Evolutionary conservation across 37 sponge, comb jelly and placozoan species (phyloP), one percentile per base, ranked within the genome.

Genomic region (Spongilla lacustris): DNA sequence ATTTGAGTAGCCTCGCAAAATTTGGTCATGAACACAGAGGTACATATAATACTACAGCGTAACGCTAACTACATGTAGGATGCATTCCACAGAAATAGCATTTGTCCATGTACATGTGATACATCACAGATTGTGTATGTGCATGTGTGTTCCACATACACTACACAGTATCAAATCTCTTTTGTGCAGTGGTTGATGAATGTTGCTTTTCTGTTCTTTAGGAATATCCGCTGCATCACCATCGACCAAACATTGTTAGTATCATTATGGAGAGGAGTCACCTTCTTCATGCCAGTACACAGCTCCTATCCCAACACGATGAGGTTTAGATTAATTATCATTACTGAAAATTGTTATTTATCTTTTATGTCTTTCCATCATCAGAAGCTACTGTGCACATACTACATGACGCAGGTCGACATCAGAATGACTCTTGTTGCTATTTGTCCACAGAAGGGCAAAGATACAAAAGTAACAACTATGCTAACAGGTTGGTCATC

Each of bases 211-310:
- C 19, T 81, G 19, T 0, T 68, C 0, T 50, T 0, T 46, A 91
- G 91, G 91, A 86, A 10, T 91, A 77, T 72, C 82, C 81, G 11
- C 49, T 91, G 37, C 66, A 82, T 35, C 83, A 78, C 66, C 91
- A 91, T 48, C 78, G 83, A 30, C 74, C 91, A 17, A 91, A 91
- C 83, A 86, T 91, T 49, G 79, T 91, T 35, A 86, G 87, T 49
- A 83, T 86, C n/a, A 82, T 91, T 0, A 91, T 91, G 78, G 71
- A 32, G n/a, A 81, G 36, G 67, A 27, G 66, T 41, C 67, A 36
- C 10, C 74, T 58, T 13, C 67, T 89, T 23, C 35, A 48, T 28
- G 74, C 74, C 27, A 78, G 67, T 38, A 11, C 74, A 22, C 78
- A 84, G 36, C 68, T 36, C 31, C 67, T 89, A 0, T n/a, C 67